A percentile compares a stretch with the other conserved stretches of the same genome.
Evolutionary conservation across 2,797 vertebrate genomes (phyloP).

Genomic region (Lepilemur septentrionalis): DNA sequence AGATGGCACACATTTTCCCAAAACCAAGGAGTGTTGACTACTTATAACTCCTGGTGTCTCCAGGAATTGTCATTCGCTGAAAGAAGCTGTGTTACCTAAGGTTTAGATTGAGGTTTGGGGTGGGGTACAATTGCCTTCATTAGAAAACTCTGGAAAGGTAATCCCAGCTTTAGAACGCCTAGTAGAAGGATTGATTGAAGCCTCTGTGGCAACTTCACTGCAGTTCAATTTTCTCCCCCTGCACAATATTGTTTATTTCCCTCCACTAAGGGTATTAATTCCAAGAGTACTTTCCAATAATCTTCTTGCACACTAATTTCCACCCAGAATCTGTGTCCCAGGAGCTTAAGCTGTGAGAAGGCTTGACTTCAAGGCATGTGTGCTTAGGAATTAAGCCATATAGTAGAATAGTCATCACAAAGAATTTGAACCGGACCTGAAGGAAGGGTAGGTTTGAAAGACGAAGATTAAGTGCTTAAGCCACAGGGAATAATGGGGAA

Average conservation of each 20-base stretch:
- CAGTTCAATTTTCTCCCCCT: background rate
- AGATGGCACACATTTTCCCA: background rate
- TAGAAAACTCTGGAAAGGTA: background rate
- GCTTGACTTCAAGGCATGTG: background rate
- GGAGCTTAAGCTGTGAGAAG: background rate
- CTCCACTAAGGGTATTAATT: background rate
- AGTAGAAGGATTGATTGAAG: background rate
- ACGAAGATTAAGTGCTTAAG: background rate
- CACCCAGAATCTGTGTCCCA: background rate
- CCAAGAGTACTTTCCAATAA: background rate
- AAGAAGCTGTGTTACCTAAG: background rate
- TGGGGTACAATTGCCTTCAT: rapidly evolving
- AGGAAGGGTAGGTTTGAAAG: background rate
- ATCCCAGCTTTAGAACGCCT: background rate
- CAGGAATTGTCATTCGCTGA: background rate
- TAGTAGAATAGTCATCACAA: background rate
- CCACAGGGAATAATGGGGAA: background rate
- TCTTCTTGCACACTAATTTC: background rate
- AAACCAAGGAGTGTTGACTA: background rate
- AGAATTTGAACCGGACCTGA: background rate
- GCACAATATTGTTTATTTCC: background rate
- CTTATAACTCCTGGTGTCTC: background rate
- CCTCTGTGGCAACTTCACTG: background rate
- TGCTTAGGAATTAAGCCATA: background rate
- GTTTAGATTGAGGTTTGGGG: background rate